These are phyloP conservation scores for Lithophane ornitopus DNA, from an alignment of 2,888 invertebrate species.

Conservation along the genomic window DNA sequence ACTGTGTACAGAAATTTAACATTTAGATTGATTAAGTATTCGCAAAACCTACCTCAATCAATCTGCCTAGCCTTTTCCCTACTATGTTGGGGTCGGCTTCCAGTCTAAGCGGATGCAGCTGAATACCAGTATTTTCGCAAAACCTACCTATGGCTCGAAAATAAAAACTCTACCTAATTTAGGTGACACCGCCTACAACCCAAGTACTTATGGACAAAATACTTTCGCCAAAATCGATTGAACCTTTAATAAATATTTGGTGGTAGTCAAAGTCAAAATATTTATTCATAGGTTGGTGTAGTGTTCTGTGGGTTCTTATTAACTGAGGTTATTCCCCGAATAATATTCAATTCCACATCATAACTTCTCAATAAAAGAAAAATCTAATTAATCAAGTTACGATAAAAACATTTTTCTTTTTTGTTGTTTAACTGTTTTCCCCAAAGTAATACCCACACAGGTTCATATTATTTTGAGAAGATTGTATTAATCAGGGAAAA, in stretches of 20 bases:
- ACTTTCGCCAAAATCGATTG: neutral
- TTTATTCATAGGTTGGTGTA: neutral
- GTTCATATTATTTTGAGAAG: slow-evolving; percentile 2
- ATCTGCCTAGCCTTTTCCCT: no score
- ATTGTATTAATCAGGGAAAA: slow-evolving; percentile 29
- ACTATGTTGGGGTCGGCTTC: no score
- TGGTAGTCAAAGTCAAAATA: neutral
- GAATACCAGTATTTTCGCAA: no score
- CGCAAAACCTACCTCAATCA: neutral
- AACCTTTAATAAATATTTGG: neutral
- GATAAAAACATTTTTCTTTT: slow-evolving; percentile 8
- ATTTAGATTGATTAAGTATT: neutral
- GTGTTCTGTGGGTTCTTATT: neutral
- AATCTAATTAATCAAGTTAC: slow-evolving; percentile 4
- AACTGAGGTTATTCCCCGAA: neutral
- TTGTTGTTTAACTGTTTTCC: slow-evolving; percentile 38
- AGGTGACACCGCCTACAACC: no score
- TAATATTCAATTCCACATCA: neutral
- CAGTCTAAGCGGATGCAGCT: no score
- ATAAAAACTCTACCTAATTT: neutral
- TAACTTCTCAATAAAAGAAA: neutral
- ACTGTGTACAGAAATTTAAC: neutral
- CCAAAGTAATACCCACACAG: slow-evolving; percentile 33
- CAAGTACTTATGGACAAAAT: no score
- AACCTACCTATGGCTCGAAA: neutral